These are phyloP conservation scores for Mormyrus hasselquistii DNA, from an alignment of 2,797 vertebrate genomes.

Conservation along the genomic window DNA sequence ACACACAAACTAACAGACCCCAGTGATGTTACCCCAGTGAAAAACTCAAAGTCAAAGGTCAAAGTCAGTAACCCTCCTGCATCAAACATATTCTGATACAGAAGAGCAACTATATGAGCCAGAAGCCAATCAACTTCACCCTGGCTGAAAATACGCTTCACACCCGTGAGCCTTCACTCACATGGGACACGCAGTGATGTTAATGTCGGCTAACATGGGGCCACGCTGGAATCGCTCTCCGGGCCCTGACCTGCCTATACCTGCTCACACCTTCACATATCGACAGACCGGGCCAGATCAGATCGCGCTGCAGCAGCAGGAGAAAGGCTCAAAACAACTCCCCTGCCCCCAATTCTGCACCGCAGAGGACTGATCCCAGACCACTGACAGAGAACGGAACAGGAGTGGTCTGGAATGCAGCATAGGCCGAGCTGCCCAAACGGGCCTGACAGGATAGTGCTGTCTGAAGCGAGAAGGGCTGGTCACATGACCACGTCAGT, in stretches of 20 bases:
- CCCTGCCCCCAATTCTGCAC: not conserved
- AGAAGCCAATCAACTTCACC: not conserved
- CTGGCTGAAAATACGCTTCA: not conserved
- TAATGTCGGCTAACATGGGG: not conserved
- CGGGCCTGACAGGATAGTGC: not conserved
- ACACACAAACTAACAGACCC: not conserved
- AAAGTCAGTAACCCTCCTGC: not conserved
- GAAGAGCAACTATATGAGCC: not conserved
- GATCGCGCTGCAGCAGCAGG: not conserved
- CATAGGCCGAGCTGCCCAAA: not conserved
- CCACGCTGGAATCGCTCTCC: not conserved
- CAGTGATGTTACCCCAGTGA: not conserved
- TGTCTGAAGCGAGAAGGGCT: not conserved
- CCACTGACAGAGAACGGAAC: not conserved
- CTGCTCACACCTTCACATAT: not conserved
- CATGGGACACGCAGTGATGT: not conserved
- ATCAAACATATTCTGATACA: not conserved
- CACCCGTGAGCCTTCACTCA: not conserved
- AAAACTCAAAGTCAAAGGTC: too few species aligned
- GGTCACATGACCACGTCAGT: not conserved
- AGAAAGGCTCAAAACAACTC: not conserved
- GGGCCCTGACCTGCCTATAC: not conserved
- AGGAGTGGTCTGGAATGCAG: not conserved
- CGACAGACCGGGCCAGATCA: not conserved
- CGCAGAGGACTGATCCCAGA: not conserved